These are phyloP conservation scores for Silurus glanis DNA, from an alignment of 2,113 vertebrate genomes.

Conservation along the genomic window DNA sequence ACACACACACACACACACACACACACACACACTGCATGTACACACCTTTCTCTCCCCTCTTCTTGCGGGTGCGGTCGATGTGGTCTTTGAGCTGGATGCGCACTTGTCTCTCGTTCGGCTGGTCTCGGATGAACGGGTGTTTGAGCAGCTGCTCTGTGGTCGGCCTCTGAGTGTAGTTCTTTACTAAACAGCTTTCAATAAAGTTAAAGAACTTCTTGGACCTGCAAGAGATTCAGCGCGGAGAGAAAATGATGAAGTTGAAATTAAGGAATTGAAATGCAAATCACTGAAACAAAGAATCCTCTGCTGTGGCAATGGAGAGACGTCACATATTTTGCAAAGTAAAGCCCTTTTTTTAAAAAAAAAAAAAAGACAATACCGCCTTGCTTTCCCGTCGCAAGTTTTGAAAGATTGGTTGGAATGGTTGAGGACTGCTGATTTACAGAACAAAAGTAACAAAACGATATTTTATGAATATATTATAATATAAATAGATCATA, in stretches of 20 bases:
- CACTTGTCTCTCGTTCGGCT: conserved; percentile 98
- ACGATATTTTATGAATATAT: no score
- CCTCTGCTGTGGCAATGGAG: neutral
- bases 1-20: neutral
- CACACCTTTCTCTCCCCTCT: conserved; percentile 96
- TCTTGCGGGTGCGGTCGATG: conserved; percentile 98
- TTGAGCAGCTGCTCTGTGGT: conserved; percentile 96
- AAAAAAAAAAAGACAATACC: neutral
- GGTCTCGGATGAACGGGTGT: conserved; percentile 96
- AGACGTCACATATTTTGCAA: neutral
- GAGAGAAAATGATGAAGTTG: neutral
- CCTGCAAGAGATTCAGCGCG: conserved; percentile 67
- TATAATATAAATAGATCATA: no score
- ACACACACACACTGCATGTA: neutral
- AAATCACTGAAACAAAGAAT: neutral
- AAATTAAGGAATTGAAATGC: no score
- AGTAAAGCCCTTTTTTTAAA: no score
- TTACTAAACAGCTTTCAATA: conserved; percentile 97
- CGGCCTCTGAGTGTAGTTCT: conserved; percentile 95
- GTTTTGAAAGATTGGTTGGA: no score
- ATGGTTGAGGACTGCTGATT: no score
- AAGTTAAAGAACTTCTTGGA: conserved; percentile 99
- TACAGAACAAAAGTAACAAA: no score
- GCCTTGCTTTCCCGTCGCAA: no score
- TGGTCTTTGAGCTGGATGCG: conserved; percentile 99